Percentiles rank a stretch among this genome's conserved stretches.
These are phyloP conservation scores for Centropus bengalensis DNA, from an alignment of 2,113 vertebrate genomes.

Conservation along the genomic window DNA sequence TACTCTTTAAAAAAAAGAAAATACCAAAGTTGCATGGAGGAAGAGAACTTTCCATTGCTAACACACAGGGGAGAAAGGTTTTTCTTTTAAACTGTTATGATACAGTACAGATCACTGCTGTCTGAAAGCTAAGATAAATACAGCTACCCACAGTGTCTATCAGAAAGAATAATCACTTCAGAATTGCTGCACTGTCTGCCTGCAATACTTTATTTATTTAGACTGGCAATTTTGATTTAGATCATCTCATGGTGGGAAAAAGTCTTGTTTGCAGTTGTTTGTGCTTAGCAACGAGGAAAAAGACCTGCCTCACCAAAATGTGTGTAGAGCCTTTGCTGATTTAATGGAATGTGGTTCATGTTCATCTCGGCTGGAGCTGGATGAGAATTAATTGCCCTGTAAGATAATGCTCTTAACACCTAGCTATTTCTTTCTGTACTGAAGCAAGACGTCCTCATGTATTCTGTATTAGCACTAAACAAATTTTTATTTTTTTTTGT, in stretches of 20 bases:
- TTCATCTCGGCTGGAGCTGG: not conserved
- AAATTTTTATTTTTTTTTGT: not conserved
- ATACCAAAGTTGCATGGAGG: not conserved
- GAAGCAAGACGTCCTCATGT: not conserved
- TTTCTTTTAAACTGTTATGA: slow-evolving; percentile 13
- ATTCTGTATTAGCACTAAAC: not conserved
- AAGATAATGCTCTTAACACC: not conserved
- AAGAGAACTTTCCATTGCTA: not conserved
- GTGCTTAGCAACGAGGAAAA: not conserved
- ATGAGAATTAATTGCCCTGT: not conserved
- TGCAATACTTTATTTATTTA: slow-evolving; percentile 46
- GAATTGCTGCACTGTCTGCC: slow-evolving; percentile 11
- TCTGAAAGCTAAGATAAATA: slow-evolving; percentile 38
- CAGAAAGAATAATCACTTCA: slow-evolving; percentile 53
- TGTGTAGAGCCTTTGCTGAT: rapidly evolving
- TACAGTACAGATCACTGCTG: not conserved
- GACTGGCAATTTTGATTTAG: slow-evolving; percentile 42
- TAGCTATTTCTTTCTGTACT: not conserved
- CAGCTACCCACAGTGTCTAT: slow-evolving; percentile 33
- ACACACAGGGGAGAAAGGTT: not conserved
- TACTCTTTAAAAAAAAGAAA: not conserved
- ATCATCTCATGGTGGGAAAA: not conserved
- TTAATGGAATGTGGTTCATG: not conserved
- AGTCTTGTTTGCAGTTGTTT: not conserved
- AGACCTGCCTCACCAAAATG: not conserved